Evolutionary conservation across 2,888 invertebrate genomes (phyloP), one percentile per base, ranked within the genome.

Genomic region (Nomada ferruginata): DNA sequence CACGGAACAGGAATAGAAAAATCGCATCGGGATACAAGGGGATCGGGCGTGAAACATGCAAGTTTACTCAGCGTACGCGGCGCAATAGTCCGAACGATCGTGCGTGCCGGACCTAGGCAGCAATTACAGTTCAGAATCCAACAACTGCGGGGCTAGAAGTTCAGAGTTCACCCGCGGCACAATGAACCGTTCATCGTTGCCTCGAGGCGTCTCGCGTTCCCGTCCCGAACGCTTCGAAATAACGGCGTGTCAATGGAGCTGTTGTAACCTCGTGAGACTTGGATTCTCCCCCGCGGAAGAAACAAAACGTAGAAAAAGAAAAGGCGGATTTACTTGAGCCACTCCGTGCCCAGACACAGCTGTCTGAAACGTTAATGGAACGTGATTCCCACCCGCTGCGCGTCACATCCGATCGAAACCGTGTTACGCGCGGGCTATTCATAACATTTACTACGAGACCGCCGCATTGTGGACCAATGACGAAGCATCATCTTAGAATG

Each of bases 351-450:
- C 44, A 69, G 53, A 20, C 42, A 44, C 44, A 50, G 55, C 29
- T 15, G 23, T 15, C 13, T 10, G 18, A 60, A 65, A 73, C 84
- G 61, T 69, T 73, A 88, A 88, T 89, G 73, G 86, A 87, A 85
- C 84, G 76, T 79, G 85, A 85, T 84, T 85, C 79, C 85, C 86
- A 87, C 87, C 89, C 84, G 88, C 81, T 82, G 87, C 73, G 88
- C 85, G 84, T 83, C 79, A 75, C 79, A 81, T 74, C 81, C 81
- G 68, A 83, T 83, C 85, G 81, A 76, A 84, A 79, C 88, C 86
- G 87, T 87, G 89, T 90, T 91, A 91, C 90, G 89, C 91, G 79
- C 60, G 64, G 36, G 85, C 89, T 87, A 87, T 90, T 91, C 89
- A 84, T 78, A 85, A 85, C 86, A 84, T 84, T 90, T 89, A 85